Evolutionary conservation across 2,888 invertebrate species (phyloP).

Genomic region (Drosophila subsilvestris): DNA sequence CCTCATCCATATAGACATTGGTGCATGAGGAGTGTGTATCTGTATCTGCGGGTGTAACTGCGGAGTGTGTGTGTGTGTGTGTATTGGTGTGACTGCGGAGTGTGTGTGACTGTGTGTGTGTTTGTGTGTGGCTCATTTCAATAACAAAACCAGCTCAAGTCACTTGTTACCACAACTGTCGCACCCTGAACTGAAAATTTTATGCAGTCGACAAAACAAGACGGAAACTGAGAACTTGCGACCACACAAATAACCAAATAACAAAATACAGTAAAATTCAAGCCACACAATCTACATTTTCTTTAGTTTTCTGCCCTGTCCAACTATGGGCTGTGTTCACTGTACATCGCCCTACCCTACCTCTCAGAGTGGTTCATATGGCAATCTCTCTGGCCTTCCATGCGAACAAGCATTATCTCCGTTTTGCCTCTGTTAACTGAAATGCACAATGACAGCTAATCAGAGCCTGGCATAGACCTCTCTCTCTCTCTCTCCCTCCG

Average conservation of each 20-base stretch:
- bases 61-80: slow-evolving; percentile 23
- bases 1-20: slow-evolving; percentile 12
- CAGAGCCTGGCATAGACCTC: slow-evolving; percentile 44
- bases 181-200: slow-evolving; percentile 73
- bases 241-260: slow-evolving; percentile 28
- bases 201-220: slow-evolving; percentile 69
- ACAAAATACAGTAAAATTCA: background rate
- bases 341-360: background rate
- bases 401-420: slow-evolving; percentile 2
- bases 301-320: no score
- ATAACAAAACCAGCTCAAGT: slow-evolving; percentile 76
- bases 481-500: slow-evolving; percentile 1
- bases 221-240: slow-evolving; percentile 48
- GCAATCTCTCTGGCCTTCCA: background rate
- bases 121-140: slow-evolving; percentile 64
- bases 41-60: slow-evolving; percentile 40
- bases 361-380: background rate
- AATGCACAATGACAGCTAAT: slow-evolving; percentile 60
- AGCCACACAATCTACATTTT: no score
- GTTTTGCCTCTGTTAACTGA: background rate
- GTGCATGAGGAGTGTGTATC: slow-evolving; percentile 2
- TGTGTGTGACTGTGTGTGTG: slow-evolving; percentile 20
- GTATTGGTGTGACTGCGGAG: slow-evolving; percentile 27
- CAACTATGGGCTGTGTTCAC: background rate
- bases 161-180: slow-evolving; percentile 78